These are phyloP conservation scores for Pseudococcus viburni DNA, from an alignment of 2,888 invertebrate genomes.

Conservation along the genomic window DNA sequence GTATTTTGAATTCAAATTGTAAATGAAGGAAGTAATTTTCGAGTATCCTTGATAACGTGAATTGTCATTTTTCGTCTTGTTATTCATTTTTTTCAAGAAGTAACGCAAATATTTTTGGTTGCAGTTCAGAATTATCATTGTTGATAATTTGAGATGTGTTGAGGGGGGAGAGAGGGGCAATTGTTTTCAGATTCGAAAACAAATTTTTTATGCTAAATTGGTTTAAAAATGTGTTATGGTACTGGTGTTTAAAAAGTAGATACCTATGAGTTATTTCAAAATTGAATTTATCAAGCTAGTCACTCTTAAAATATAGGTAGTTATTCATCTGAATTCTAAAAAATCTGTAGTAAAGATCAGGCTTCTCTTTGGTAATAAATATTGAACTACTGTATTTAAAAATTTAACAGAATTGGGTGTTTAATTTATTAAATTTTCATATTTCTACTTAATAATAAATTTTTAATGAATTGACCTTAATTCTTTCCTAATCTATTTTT, in stretches of 20 bases:
- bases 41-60: neutral
- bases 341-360: no score
- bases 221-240: neutral
- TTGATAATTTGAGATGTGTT: neutral
- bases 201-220: neutral
- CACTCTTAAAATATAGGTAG: no score
- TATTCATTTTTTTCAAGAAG: neutral
- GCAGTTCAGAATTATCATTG: neutral
- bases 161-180: neutral
- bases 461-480: no score
- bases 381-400: no score
- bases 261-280: neutral
- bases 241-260: no score
- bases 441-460: no score
- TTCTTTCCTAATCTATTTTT: no score
- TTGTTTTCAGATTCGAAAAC: neutral
- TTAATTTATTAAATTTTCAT: no score
- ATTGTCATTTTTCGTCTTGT: neutral
- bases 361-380: no score
- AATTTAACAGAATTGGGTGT: no score
- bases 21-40: neutral
- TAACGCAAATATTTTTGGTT: neutral
- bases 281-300: no score
- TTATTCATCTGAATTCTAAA: no score
- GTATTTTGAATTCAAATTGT: neutral